Percentiles rank a stretch among this genome's conserved stretches.
These are phyloP conservation scores for Osmoderma eremita DNA, from an alignment of 2,888 invertebrate genomes.

Conservation along the genomic window DNA sequence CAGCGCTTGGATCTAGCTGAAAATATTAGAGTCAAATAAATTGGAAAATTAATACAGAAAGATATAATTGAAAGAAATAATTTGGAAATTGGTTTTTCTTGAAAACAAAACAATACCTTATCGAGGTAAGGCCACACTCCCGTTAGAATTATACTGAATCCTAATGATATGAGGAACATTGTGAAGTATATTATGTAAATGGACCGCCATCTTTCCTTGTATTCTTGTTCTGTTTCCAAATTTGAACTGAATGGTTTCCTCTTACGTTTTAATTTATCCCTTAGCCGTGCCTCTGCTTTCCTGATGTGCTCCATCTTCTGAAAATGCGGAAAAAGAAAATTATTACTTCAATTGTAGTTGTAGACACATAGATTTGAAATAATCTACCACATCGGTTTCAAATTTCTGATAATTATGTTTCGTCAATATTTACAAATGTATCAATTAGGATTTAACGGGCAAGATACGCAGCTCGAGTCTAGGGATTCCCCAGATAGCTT, in stretches of 20 bases:
- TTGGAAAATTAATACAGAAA: neutral
- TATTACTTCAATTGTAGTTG: neutral
- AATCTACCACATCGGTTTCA: too few relatives aligned
- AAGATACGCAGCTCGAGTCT: too few relatives aligned
- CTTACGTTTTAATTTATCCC: slow-evolving; percentile 21
- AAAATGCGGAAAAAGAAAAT: too few relatives aligned
- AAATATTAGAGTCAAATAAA: slow-evolving; percentile 51
- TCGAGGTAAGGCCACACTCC: slow-evolving; percentile 90
- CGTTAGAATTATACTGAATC: slow-evolving; percentile 87
- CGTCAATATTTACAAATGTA: too few relatives aligned
- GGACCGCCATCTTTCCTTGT: slow-evolving; percentile 79
- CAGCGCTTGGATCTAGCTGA: slow-evolving; percentile 81
- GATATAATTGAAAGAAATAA: neutral
- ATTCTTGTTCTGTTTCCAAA: slow-evolving; percentile 60
- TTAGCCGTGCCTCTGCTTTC: slow-evolving; percentile 25
- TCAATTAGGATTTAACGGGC: too few relatives aligned
- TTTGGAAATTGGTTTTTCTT: too few relatives aligned
- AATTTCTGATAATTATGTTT: too few relatives aligned
- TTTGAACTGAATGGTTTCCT: slow-evolving; percentile 27
- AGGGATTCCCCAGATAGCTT: too few relatives aligned
- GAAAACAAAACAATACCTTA: slow-evolving; percentile 72
- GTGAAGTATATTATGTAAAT: slow-evolving; percentile 87
- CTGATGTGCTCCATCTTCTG: slow-evolving; percentile 36
- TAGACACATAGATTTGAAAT: neutral
- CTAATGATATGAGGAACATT: slow-evolving; percentile 89